These are phyloP conservation scores for Toxotes lorentzi DNA, from an alignment of 2,797 vertebrate genomes.

Conservation along the genomic window DNA sequence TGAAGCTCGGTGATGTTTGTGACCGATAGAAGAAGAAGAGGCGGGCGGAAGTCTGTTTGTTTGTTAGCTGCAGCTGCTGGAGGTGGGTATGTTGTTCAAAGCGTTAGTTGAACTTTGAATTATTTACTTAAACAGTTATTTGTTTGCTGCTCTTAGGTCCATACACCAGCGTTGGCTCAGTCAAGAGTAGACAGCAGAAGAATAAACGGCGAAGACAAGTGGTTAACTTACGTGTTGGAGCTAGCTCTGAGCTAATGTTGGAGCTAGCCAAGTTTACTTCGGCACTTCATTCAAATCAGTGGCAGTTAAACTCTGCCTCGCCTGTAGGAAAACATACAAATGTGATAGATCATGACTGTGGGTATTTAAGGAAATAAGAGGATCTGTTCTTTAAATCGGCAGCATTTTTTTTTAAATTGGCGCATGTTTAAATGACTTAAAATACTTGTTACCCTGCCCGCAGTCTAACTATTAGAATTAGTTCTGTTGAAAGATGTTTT, in stretches of 20 bases:
- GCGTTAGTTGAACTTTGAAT: fast-evolving
- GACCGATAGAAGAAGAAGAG: not conserved
- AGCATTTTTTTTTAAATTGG: not conserved
- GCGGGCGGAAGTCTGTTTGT: constrained; percentile 52
- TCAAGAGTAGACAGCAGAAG: too few relatives aligned
- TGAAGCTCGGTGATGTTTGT: not conserved
- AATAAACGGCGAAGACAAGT: not conserved
- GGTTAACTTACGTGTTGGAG: fast-evolving
- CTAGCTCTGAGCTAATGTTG: constrained; percentile 27
- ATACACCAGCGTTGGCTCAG: fast-evolving
- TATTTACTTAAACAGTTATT: fast-evolving
- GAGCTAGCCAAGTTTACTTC: not conserved
- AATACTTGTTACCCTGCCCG: not conserved
- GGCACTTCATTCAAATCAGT: not conserved
- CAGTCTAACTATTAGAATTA: too few relatives aligned
- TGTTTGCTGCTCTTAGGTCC: not conserved
- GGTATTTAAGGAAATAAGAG: fast-evolving
- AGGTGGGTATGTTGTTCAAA: not conserved
- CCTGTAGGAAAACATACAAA: fast-evolving
- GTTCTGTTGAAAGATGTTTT: too few relatives aligned
- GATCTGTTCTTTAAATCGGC: not conserved
- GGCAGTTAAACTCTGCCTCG: fast-evolving
- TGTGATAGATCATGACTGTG: fast-evolving
- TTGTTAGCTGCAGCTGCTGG: constrained; percentile 2
- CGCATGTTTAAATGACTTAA: too few relatives aligned